These are phyloP conservation scores for Cheilosia vernalis DNA, from an alignment of 2,888 invertebrate species.

Conservation along the genomic window DNA sequence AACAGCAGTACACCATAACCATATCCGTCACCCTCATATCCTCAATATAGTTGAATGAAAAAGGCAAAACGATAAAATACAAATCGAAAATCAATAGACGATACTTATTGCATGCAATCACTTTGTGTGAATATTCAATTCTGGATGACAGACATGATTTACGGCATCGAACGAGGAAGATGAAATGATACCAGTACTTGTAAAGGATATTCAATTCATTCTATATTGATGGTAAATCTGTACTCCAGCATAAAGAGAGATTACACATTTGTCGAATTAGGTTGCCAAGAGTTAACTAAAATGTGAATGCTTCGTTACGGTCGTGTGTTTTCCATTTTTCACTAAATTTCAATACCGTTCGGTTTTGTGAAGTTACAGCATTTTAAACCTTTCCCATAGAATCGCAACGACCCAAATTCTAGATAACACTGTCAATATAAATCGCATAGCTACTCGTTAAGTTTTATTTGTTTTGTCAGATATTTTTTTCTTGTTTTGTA, in stretches of 20 bases:
- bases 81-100: slow-evolving; percentile 54
- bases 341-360: slow-evolving; percentile 1
- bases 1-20: neutral
- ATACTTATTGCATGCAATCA: slow-evolving; percentile 32
- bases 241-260: slow-evolving; percentile 3
- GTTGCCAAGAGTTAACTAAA: neutral
- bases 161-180: neutral
- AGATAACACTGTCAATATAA: neutral
- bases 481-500: slow-evolving; percentile 21
- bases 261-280: neutral
- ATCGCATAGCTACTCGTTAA: slow-evolving; percentile 14
- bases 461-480: slow-evolving; percentile 45
- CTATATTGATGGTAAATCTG: neutral
- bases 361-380: neutral
- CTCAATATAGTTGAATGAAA: neutral
- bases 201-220: slow-evolving; percentile 14
- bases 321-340: neutral
- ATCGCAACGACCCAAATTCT: slow-evolving; percentile 14
- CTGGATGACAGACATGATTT: slow-evolving; percentile 40
- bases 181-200: neutral
- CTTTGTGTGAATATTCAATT: slow-evolving; percentile 20
- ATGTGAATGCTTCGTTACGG: neutral
- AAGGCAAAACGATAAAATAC: slow-evolving; percentile 23
- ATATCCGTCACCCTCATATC: neutral
- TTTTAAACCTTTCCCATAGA: neutral